Evolutionary conservation across 2,797 vertebrate genomes (phyloP).

Genomic region (Esox masquinongy): DNA sequence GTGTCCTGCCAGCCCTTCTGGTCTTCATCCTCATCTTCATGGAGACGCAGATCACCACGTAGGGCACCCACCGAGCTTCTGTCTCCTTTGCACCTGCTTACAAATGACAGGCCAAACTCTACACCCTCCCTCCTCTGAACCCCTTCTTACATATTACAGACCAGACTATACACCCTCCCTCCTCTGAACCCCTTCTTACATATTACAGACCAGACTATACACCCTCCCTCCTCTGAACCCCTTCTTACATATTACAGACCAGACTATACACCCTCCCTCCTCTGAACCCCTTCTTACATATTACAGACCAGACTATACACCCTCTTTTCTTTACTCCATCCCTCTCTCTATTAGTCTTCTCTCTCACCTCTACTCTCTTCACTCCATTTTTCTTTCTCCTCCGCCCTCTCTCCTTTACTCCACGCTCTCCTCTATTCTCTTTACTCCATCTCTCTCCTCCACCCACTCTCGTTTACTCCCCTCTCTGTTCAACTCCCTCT

Average conservation of each 20-base stretch:
- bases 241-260: too few relatives aligned
- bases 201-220: too few relatives aligned
- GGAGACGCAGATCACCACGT: constrained; percentile 99
- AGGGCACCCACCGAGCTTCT: background rate
- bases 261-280: too few relatives aligned
- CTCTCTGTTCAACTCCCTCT: background rate
- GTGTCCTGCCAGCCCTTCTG: constrained; percentile 86
- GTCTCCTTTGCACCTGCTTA: background rate
- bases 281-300: background rate
- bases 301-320: too few relatives aligned
- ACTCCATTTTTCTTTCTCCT: background rate
- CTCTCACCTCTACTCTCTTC: background rate
- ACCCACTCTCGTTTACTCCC: background rate
- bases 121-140: background rate
- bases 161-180: too few relatives aligned
- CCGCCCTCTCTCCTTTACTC: background rate
- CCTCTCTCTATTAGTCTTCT: background rate
- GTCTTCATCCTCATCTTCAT: constrained; percentile 99
- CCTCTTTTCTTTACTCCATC: background rate
- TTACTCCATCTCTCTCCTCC: background rate
- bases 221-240: background rate
- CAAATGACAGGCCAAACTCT: too few relatives aligned
- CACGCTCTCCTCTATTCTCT: background rate
- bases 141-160: background rate
- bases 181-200: too few relatives aligned